Percentiles rank a stretch among this genome's conserved stretches.
Evolutionary conservation across 2,888 invertebrate genomes (phyloP).

Genomic region (Drosophila birchii): DNA sequence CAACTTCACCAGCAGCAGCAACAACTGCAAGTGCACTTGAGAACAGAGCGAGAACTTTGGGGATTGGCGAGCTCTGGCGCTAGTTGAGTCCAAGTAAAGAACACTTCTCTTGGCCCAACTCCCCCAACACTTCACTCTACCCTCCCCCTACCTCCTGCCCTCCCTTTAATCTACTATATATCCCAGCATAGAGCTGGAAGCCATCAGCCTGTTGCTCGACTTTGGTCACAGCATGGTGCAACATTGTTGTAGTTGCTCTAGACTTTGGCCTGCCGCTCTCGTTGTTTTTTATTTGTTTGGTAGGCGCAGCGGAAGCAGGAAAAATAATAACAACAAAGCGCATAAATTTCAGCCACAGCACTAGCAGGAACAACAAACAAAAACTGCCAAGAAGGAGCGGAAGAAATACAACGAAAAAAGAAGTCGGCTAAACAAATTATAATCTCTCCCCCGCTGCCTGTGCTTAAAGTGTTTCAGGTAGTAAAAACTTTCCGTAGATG

Average conservation of each 20-base stretch:
- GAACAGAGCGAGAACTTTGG: constrained; percentile 46
- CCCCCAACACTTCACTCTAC: constrained; percentile 2
- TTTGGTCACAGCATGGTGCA: constrained; percentile 66
- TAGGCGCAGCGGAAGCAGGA: constrained; percentile 70
- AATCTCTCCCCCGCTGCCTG: constrained; percentile 26
- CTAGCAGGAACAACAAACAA: constrained; percentile 55
- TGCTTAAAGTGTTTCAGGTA: constrained; percentile 20
- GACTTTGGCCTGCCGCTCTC: constrained; percentile 19
- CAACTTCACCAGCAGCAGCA: constrained; percentile 52
- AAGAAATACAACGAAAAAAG: constrained; percentile 40
- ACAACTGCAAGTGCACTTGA: constrained; percentile 60
- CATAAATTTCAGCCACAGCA: constrained; percentile 61
- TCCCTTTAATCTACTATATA: background rate
- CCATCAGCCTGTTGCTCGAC: constrained; percentile 73
- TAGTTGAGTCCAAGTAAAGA: constrained; percentile 45
- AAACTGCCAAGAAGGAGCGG: constrained; percentile 9
- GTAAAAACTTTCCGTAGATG: background rate
- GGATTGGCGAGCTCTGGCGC: constrained; percentile 53
- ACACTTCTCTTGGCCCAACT: constrained; percentile 29
- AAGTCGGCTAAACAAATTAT: constrained; percentile 57
- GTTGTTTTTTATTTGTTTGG: constrained; percentile 39
- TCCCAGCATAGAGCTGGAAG: background rate
- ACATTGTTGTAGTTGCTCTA: constrained; percentile 56
- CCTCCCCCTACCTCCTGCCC: background rate
- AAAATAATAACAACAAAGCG: constrained; percentile 71